These are phyloP conservation scores for Dunckerocampus dactyliophorus DNA, from an alignment of 2,113 vertebrate genomes.

Conservation along the genomic window DNA sequence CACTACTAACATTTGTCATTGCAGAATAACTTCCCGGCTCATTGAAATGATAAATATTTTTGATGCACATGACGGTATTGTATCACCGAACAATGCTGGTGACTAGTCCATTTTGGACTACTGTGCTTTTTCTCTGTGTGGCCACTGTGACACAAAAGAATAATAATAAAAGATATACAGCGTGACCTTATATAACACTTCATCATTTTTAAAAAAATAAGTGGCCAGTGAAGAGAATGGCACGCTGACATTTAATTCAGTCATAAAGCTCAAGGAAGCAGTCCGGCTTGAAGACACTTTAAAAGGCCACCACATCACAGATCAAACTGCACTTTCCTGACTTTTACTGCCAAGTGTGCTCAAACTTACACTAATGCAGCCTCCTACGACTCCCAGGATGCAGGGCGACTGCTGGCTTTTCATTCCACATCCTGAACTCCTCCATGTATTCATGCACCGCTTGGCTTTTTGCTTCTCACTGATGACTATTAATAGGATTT, in stretches of 20 bases:
- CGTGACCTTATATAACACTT: not conserved
- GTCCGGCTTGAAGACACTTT: not conserved
- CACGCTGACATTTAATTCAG: not conserved
- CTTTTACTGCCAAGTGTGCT: not conserved
- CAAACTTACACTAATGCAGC: not conserved
- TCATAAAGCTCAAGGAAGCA: not conserved
- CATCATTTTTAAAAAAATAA: not conserved
- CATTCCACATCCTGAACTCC: not conserved
- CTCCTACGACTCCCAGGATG: slow-evolving; percentile 10
- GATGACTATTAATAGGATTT: not conserved
- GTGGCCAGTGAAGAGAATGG: not conserved
- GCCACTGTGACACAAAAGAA: not conserved
- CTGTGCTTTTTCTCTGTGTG: not conserved
- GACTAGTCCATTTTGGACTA: not conserved
- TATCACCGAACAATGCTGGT: not conserved
- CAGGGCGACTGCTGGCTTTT: not conserved
- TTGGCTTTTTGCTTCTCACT: not conserved
- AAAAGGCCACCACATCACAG: not conserved
- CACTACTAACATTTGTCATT: too few species aligned
- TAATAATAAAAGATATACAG: not conserved
- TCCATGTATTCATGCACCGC: not conserved
- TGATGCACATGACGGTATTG: too few species aligned
- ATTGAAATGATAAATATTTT: too few species aligned
- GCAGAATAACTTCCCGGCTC: too few species aligned
- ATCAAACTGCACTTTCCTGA: not conserved